Base-by-base conservation (phyloP, 1,140 invertebrate species). In the Dreissena rostriformis region DNA sequence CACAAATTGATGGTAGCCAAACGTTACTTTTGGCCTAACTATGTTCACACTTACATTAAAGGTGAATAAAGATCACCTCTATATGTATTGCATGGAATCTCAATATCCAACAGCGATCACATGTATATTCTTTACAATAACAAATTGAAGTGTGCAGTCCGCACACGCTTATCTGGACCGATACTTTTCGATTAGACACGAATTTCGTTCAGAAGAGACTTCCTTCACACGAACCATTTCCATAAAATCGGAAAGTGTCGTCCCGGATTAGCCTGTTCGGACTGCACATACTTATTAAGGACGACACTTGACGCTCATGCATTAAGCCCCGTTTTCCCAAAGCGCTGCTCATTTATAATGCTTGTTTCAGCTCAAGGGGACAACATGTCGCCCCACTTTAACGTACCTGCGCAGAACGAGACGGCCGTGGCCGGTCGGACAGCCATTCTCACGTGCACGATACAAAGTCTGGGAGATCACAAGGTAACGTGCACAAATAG, bases 361-460 rank as follows among this genome's bases (percentile, higher is more conserved):
- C 2, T 61, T 61, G 57, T 86, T 82, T 2, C 63, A 78, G 85
- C 83, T 14, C 67, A 87, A 14, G 80, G 80, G 22, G 57, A 61
- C 17, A 61, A n/a, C 22, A 26, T 82, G 29, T 82, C 88, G 29
- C 91, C 91, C 0, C 88, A 85, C 49, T 92, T 99, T 92, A 96
- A 98, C 77, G 97, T 98, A 88, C 96, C 97, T 49, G 97, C 98
- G 88, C 96, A 97, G 52, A 99, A 98, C 94, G 96, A 98, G 55
- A 99, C 98, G 14, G 97, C 98, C 12, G 97, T 97, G 51, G 96
- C 97, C 14, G 97, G 97, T 14, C 95, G 97, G 57, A 97, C 98
- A 92, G 97, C 97, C 17, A 94, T 98, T 6, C 95, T 99, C 51
- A 97, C 97, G 24, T 99, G 98, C 92, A 97, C 98, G 76, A 97